Conservation (phyloP, 2,797 vertebrate genomes). For the Anableps anableps region DNA sequence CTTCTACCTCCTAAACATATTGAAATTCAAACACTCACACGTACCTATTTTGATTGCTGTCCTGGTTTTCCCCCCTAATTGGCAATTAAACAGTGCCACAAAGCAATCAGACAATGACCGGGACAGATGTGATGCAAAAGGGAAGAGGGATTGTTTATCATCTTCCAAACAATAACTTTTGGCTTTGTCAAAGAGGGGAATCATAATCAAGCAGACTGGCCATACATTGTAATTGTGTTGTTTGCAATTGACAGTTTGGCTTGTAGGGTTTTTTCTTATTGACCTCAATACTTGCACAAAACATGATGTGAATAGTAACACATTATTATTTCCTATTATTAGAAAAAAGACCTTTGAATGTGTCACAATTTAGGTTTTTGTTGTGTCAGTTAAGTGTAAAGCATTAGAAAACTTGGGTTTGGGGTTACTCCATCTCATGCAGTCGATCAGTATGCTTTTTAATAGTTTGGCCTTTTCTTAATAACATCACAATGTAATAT, state of each 20-base stretch:
- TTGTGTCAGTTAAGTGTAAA: not conserved
- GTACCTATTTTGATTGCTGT: constrained; percentile 73
- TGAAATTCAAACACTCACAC: constrained; percentile 34
- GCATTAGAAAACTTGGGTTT: not conserved
- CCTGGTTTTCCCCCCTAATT: constrained; percentile 75
- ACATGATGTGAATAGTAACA: constrained; percentile 27
- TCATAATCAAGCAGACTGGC: constrained; percentile 62
- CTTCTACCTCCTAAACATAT: constrained; percentile 13
- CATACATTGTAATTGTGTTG: constrained; percentile 15
- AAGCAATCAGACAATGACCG: constrained; percentile 78
- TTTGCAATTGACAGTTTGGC: constrained; percentile 20
- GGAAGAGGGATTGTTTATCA: constrained; percentile 75
- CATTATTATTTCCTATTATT: not conserved
- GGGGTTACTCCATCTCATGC: not conserved
- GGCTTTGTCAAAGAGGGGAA: constrained; percentile 57
- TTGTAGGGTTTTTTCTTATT: constrained; percentile 17
- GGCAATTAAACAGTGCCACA: constrained; percentile 81
- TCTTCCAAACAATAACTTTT: constrained; percentile 64
- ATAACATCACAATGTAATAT: not conserved
- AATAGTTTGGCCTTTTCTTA: too few relatives aligned
- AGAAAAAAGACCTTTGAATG: not conserved
- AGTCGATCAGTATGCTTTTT: not conserved
- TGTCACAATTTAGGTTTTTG: not conserved
- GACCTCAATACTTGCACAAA: constrained; percentile 22
- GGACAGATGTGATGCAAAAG: constrained; percentile 69